phyloP scores from a whole-genome alignment of 2,888 invertebrate species.

The Trissoscelio sp. region DNA sequence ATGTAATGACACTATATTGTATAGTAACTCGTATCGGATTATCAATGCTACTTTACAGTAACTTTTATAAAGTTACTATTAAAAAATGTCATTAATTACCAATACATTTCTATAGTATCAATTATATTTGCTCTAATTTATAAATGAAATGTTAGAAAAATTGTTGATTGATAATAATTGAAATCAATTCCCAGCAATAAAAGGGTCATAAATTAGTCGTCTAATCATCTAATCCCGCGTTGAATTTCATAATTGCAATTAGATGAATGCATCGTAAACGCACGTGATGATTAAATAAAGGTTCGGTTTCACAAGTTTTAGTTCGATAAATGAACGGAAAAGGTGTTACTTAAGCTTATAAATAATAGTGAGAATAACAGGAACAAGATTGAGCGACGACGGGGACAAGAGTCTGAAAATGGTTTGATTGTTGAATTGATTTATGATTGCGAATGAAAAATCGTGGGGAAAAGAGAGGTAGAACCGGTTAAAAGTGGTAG shows the following conservation, averaged over 20 bases:
- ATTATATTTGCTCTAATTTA: too few relatives aligned
- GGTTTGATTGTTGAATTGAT: constrained; percentile 36
- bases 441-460: constrained; percentile 29
- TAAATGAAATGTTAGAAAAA: too few relatives aligned
- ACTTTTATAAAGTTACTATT: too few relatives aligned
- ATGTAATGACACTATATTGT: constrained; percentile 44
- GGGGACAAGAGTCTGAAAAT: not conserved
- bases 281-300: constrained; percentile 7
- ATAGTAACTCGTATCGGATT: constrained; percentile 22
- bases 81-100: too few relatives aligned
- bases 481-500: constrained; percentile 34
- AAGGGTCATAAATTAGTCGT: constrained; percentile 11
- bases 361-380: constrained; percentile 7
- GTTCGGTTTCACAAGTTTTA: constrained; percentile 11
- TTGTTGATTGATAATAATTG: too few relatives aligned
- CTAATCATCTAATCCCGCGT: not conserved
- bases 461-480: constrained; percentile 13
- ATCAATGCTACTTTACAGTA: not conserved
- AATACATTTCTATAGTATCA: too few relatives aligned
- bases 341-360: constrained; percentile 8
- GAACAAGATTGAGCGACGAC: not conserved
- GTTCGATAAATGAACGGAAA: constrained; percentile 7
- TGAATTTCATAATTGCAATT: constrained; percentile 40
- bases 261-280: constrained; percentile 31
- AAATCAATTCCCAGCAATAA: not conserved